Percentiles rank a stretch among this genome's conserved stretches.
Conservation (phyloP, 2,888 invertebrate genomes). For the Nephrotoma flavescens region DNA sequence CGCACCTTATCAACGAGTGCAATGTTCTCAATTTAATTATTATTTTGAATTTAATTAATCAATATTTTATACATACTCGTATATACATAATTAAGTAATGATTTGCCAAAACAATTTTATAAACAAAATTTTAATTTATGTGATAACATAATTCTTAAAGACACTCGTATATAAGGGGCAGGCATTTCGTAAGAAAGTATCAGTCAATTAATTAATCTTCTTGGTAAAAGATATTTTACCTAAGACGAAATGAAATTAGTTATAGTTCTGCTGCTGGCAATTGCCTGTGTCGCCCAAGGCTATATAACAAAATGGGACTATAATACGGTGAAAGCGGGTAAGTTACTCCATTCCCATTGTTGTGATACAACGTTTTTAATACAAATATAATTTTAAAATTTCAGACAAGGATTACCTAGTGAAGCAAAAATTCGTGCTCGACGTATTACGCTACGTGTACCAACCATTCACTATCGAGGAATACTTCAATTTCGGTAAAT, state of each 20-base stretch:
- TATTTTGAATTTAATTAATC: neutral
- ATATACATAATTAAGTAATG: neutral
- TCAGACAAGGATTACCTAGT: slow-evolving; percentile 27
- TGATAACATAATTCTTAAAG: neutral
- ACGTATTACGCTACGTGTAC: slow-evolving; percentile 13
- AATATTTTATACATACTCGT: neutral
- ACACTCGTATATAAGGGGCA: neutral
- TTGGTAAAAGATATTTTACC: neutral
- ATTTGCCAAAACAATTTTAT: neutral
- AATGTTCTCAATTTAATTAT: neutral
- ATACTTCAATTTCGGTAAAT: slow-evolving; percentile 4
- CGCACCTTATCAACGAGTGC: neutral
- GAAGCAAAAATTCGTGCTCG: slow-evolving; percentile 33
- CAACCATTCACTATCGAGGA: slow-evolving; percentile 7
- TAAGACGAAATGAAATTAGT: neutral
- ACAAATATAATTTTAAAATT: neutral
- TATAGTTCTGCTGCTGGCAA: neutral
- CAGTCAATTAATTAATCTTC: neutral
- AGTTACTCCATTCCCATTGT: neutral
- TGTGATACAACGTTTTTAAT: neutral
- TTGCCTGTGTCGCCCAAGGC: neutral
- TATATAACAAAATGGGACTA: neutral
- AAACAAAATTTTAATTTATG: neutral
- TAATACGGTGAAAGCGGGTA: slow-evolving; percentile 5
- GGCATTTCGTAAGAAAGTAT: neutral